Conservation (phyloP, 1,140 invertebrate genomes). For the Eriocheir sinensis region DNA sequence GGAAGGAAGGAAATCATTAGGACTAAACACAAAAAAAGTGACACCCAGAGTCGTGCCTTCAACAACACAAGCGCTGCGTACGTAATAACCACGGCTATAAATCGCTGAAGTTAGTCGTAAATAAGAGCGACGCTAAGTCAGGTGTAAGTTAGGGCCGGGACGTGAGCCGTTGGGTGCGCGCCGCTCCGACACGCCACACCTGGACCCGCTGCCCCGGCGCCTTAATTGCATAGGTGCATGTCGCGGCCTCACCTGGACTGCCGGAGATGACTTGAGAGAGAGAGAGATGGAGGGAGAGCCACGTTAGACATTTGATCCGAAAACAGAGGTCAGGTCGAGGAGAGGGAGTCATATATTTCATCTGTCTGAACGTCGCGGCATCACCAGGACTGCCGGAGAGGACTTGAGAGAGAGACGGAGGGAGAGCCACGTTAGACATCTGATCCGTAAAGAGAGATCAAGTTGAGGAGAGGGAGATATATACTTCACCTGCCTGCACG, state of each 20-base stretch:
- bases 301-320: not conserved
- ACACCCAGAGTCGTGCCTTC: not conserved
- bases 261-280: too few relatives aligned
- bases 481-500: too few relatives aligned
- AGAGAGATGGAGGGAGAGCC: not conserved
- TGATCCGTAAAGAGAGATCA: too few relatives aligned
- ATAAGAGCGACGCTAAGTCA: slow-evolving; percentile 2
- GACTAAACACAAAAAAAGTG: too few relatives aligned
- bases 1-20: too few relatives aligned
- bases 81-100: slow-evolving; percentile 10
- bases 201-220: not conserved
- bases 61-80: not conserved
- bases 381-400: too few relatives aligned
- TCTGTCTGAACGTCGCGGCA: not conserved
- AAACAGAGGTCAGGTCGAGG: too few relatives aligned
- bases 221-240: slow-evolving; percentile 24
- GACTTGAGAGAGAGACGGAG: not conserved
- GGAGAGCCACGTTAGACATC: not conserved
- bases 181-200: not conserved
- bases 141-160: not conserved
- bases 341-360: too few relatives aligned
- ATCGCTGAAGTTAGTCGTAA: not conserved
- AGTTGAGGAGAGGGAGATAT: too few relatives aligned
- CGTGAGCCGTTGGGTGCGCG: not conserved
- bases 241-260: not conserved